Evolutionary conservation across 2,888 invertebrate genomes (phyloP).

Genomic region (Hydriomena furcata): DNA sequence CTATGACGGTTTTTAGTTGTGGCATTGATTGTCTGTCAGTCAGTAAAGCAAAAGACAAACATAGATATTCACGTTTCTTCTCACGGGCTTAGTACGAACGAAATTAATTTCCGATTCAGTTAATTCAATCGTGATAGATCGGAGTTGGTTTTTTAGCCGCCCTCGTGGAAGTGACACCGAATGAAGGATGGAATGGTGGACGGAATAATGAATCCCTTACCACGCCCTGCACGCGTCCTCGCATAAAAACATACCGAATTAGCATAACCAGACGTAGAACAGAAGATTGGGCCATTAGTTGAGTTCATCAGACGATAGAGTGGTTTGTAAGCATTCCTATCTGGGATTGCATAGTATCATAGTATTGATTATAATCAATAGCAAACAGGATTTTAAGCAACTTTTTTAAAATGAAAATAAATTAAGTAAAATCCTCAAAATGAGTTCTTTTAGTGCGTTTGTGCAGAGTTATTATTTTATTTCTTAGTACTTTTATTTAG

Average conservation of each 20-base stretch:
- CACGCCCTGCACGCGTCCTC: slow-evolving; percentile 59
- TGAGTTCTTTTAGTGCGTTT: no score
- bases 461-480: no score
- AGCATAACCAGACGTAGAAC: slow-evolving; percentile 57
- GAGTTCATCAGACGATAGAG: slow-evolving; percentile 12
- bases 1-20: no score
- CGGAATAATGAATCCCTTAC: slow-evolving; percentile 62
- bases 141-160: slow-evolving; percentile 43
- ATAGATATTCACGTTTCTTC: no score
- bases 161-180: slow-evolving; percentile 63
- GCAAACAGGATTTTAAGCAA: no score
- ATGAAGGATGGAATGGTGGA: slow-evolving; percentile 68
- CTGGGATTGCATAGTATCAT: no score
- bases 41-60: no score
- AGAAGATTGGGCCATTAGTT: slow-evolving; percentile 16
- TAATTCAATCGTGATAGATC: slow-evolving; percentile 47
- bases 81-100: neutral
- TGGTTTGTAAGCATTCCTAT: neutral
- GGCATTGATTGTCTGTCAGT: no score
- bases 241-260: slow-evolving; percentile 65
- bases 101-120: slow-evolving; percentile 38
- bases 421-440: no score
- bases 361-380: no score
- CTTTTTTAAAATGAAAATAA: no score
- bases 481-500: no score